Conservation (phyloP, 2,113 vertebrate genomes). For the Equus quagga region DNA sequence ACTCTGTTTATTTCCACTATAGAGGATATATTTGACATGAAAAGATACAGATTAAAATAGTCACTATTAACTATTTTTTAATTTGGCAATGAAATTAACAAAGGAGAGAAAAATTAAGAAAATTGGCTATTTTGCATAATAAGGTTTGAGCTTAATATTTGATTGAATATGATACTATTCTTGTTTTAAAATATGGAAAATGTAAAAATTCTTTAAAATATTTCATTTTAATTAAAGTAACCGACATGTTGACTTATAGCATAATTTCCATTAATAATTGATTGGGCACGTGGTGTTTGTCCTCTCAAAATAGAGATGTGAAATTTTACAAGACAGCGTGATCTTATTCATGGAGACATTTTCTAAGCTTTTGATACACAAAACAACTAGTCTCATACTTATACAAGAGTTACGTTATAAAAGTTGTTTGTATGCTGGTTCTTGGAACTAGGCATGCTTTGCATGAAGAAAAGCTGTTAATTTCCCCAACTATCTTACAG, state of each 20-base stretch:
- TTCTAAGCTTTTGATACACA: not conserved
- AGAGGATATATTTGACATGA: not conserved
- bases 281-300: not conserved
- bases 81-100: not conserved
- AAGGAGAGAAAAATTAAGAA: not conserved
- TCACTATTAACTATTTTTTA: not conserved
- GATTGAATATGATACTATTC: not conserved
- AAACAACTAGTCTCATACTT: not conserved
- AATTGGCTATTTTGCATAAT: not conserved
- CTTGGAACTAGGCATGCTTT: not conserved
- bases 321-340: not conserved
- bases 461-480: not conserved
- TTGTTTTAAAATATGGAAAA: not conserved
- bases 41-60: not conserved
- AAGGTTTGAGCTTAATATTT: not conserved
- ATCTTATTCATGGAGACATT: not conserved
- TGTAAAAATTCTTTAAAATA: not conserved
- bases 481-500: not conserved
- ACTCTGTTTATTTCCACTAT: not conserved
- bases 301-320: not conserved
- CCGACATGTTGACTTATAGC: not conserved
- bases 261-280: not conserved
- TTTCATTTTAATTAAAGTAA: constrained; percentile 16
- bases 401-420: not conserved
- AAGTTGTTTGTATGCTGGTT: not conserved